phyloP scores from a whole-genome alignment of 2,797 vertebrate species.

The Fistularia commersonii region DNA sequence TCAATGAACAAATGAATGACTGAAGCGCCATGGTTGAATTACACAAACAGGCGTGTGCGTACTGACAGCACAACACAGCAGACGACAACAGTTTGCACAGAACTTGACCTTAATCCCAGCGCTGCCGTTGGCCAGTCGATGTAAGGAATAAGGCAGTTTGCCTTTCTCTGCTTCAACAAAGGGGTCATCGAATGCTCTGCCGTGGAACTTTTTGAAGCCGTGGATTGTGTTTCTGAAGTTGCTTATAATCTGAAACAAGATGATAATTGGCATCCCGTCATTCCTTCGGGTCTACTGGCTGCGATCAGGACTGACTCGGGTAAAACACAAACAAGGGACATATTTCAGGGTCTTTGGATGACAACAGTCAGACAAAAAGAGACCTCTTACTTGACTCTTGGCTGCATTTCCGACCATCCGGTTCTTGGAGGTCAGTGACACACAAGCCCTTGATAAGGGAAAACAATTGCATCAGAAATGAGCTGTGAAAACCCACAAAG shows the following conservation, averaged over 20 bases:
- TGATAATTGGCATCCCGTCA: not conserved
- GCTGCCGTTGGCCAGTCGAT: constrained; percentile 86
- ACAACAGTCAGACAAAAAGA: not conserved
- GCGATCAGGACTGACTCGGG: no score
- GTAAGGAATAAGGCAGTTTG: constrained; percentile 87
- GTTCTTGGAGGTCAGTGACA: constrained; percentile 91
- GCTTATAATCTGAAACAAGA: constrained; percentile 81
- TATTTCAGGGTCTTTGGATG: not conserved
- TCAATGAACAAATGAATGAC: not conserved
- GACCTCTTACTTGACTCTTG: constrained; percentile 84
- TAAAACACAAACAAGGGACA: not conserved
- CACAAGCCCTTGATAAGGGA: constrained; percentile 80
- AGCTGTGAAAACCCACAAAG: constrained; percentile 9
- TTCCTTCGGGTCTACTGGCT: not conserved
- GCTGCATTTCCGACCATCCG: constrained; percentile 93
- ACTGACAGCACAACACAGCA: not conserved
- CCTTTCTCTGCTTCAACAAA: constrained; percentile 85
- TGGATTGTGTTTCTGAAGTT: constrained; percentile 93
- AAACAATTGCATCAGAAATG: constrained; percentile 38
- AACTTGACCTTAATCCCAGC: constrained; percentile 84
- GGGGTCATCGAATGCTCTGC: constrained; percentile 86
- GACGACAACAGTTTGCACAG: constrained; percentile 4
- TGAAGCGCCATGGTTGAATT: no score
- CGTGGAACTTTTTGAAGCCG: constrained; percentile 92
- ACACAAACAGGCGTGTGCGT: no score